A percentile compares a stretch with the other conserved stretches of the same genome.
Conservation (phyloP, 2,113 vertebrate genomes). For the Kobus ellipsiprymnus region DNA sequence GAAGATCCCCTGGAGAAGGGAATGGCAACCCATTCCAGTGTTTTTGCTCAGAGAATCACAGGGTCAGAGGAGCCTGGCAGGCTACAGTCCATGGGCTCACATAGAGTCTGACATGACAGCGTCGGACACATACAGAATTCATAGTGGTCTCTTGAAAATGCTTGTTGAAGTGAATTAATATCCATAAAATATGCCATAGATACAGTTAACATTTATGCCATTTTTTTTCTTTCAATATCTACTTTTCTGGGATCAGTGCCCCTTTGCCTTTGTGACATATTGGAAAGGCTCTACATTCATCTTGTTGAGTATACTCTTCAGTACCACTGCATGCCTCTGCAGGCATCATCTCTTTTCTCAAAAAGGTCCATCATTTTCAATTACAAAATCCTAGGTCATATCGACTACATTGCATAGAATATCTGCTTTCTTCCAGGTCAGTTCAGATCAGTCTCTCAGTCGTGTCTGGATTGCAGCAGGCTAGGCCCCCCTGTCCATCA, state of each 20-base stretch:
- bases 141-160: background rate
- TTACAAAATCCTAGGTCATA: background rate
- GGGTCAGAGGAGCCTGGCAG: background rate
- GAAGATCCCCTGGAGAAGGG: background rate
- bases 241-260: background rate
- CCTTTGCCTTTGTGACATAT: background rate
- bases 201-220: background rate
- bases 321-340: background rate
- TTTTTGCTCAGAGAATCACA: background rate
- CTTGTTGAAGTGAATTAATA: background rate
- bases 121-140: background rate
- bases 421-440: background rate
- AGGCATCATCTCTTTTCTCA: background rate
- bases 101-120: background rate
- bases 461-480: accelerated
- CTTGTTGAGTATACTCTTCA: background rate
- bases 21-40: background rate
- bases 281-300: background rate
- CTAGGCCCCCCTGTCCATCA: background rate
- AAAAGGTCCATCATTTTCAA: background rate
- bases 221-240: background rate
- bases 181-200: background rate
- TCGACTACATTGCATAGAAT: background rate
- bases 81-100: background rate
- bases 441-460: background rate